A percentile compares a stretch with the other conserved stretches of the same genome.
Conservation (phyloP, 2,113 vertebrate genomes). For the Callocephalon fimbriatum region DNA sequence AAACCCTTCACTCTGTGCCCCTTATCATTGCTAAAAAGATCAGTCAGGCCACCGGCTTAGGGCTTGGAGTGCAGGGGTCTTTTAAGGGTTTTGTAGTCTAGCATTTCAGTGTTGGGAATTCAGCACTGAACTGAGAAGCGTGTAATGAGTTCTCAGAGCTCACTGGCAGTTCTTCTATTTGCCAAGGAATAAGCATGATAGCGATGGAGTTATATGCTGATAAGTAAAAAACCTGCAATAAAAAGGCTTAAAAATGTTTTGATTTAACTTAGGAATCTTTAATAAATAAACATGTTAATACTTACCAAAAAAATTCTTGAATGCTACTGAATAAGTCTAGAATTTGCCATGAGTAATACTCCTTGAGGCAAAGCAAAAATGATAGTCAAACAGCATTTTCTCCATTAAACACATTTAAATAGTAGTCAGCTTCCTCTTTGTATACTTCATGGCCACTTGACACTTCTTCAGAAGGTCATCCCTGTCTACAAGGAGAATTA, state of each 20-base stretch:
- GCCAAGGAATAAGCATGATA: accelerated
- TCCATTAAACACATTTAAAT: background rate
- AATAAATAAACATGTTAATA: background rate
- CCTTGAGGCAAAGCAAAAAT: background rate
- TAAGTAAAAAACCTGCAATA: background rate
- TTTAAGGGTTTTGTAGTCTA: background rate
- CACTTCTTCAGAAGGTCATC: background rate
- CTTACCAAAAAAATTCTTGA: background rate
- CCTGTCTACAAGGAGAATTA: background rate
- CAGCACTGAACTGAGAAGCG: background rate
- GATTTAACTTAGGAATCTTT: background rate
- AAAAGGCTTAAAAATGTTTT: background rate
- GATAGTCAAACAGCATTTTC: background rate
- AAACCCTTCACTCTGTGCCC: background rate
- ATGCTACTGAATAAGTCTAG: background rate
- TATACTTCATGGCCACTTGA: background rate
- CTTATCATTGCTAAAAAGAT: background rate
- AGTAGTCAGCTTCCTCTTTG: background rate
- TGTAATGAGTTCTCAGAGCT: background rate
- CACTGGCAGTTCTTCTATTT: background rate
- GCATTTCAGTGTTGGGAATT: background rate
- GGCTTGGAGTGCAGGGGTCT: background rate
- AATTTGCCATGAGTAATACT: background rate
- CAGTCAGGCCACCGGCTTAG: background rate
- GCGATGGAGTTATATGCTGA: background rate